Percentiles rank a stretch among this genome's conserved stretches.
phyloP scores from a whole-genome alignment of 2,113 vertebrate genomes.

The Microtus oregoni region DNA sequence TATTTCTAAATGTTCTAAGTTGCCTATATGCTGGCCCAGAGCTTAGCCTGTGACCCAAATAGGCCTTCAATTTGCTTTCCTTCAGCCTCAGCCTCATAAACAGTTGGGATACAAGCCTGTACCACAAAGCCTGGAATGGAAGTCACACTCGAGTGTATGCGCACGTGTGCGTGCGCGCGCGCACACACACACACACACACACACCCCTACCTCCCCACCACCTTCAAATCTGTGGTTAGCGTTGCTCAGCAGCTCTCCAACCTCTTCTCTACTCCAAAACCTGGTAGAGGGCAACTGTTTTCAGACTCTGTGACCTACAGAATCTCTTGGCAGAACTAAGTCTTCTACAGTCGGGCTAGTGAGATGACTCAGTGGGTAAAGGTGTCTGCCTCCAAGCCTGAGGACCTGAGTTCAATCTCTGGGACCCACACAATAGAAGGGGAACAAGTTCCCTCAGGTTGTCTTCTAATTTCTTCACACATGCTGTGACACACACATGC shows the following conservation, averaged over 20 bases:
- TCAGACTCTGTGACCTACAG: not conserved
- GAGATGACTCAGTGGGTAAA: not conserved
- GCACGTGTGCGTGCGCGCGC: not conserved
- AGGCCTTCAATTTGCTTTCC: not conserved
- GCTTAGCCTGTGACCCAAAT: not conserved
- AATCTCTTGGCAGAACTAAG: not conserved
- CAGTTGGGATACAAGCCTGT: not conserved
- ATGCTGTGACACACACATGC: not conserved
- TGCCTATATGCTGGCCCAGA: too few species aligned
- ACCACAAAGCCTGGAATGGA: not conserved
- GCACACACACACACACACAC: not conserved
- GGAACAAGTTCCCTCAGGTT: not conserved
- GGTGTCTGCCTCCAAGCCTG: not conserved
- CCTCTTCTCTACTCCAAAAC: not conserved
- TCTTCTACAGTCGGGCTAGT: not conserved
- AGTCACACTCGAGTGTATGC: too few species aligned
- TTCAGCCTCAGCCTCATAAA: not conserved
- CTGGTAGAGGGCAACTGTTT: not conserved
- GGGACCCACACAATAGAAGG: not conserved
- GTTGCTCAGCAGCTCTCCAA: not conserved
- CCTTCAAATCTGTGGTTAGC: not conserved
- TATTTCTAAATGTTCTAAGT: not conserved
- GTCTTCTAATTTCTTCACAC: not conserved
- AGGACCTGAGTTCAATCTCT: not conserved
- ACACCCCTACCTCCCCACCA: not conserved